A percentile compares a stretch with the other conserved stretches of the same genome.
Conservation (phyloP, 1,140 invertebrate species). For the Hesperophylax magnus region DNA sequence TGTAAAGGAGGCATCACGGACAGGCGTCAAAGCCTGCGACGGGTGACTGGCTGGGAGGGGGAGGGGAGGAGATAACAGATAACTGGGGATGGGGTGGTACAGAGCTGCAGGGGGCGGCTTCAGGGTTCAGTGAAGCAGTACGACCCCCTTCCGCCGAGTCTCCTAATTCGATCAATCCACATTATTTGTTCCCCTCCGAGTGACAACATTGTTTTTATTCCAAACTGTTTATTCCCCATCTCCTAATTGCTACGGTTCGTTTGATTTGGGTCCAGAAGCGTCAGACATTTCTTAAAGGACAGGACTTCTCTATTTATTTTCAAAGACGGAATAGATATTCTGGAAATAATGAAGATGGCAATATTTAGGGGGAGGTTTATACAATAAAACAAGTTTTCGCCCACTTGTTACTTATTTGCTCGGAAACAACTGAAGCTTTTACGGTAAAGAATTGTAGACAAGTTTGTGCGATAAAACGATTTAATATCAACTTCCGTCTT, state of each 20-base stretch:
- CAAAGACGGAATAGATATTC: not conserved
- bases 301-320: conserved; percentile 13
- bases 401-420: no score
- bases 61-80: not conserved
- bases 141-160: conserved; percentile 31
- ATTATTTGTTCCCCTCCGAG: conserved; percentile 56
- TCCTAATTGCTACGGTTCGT: conserved; percentile 35
- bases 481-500: no score
- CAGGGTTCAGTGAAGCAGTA: conserved; percentile 16
- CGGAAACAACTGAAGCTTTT: no score
- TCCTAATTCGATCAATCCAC: conserved; percentile 57
- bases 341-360: not conserved
- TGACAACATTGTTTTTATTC: conserved; percentile 55
- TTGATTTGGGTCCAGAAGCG: conserved; percentile 29
- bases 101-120: not conserved
- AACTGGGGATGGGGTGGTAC: not conserved
- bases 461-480: no score
- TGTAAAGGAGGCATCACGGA: conserved; percentile 12
- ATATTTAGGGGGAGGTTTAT: no score
- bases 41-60: conserved; percentile 5
- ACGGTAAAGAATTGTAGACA: no score
- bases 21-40: conserved; percentile 28
- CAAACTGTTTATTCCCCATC: conserved; percentile 36
- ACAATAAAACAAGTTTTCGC: no score
- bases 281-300: conserved; percentile 15